A percentile compares a stretch with the other conserved stretches of the same genome.
These are phyloP conservation scores for Agonopterix alstromeriana DNA, from an alignment of 2,888 invertebrate genomes.

Conservation along the genomic window DNA sequence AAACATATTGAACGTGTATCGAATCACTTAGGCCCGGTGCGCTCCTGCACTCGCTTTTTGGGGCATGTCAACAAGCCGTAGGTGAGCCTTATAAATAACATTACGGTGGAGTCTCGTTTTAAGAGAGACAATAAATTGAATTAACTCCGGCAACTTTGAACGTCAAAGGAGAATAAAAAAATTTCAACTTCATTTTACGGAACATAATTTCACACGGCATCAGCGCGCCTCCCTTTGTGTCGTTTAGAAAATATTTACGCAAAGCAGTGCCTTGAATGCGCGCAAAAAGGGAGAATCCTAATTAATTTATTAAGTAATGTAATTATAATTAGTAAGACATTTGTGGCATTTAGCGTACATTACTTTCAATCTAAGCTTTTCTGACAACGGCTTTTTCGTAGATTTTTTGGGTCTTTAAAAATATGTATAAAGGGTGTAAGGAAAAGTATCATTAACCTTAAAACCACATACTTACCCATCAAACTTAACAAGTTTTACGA, in stretches of 20 bases:
- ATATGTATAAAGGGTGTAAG: too few relatives aligned
- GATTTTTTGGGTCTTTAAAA: too few relatives aligned
- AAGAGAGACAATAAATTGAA: constrained; percentile 72
- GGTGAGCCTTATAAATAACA: constrained; percentile 68
- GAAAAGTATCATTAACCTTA: too few relatives aligned
- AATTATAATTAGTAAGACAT: constrained; percentile 49
- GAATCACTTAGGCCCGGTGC: constrained; percentile 71
- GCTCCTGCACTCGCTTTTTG: constrained; percentile 65
- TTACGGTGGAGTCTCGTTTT: constrained; percentile 65
- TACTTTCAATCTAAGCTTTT: constrained; percentile 29
- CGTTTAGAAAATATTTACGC: constrained; percentile 56
- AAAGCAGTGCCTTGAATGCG: constrained; percentile 44
- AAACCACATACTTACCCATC: too few relatives aligned
- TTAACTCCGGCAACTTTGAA: constrained; percentile 64
- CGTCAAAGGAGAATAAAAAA: constrained; percentile 64
- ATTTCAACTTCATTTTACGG: constrained; percentile 55
- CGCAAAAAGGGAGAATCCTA: constrained; percentile 46
- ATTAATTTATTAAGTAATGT: constrained; percentile 59
- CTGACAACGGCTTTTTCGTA: too few relatives aligned
- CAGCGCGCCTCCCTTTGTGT: constrained; percentile 47
- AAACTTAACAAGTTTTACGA: too few relatives aligned
- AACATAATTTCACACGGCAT: constrained; percentile 63
- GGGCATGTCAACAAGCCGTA: constrained; percentile 61
- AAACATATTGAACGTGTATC: constrained; percentile 76
- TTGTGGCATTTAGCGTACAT: constrained; percentile 46